Percentiles rank a stretch among this genome's conserved stretches.
Conservation (phyloP, 2,888 invertebrate genomes). For the Euproctis similis region DNA sequence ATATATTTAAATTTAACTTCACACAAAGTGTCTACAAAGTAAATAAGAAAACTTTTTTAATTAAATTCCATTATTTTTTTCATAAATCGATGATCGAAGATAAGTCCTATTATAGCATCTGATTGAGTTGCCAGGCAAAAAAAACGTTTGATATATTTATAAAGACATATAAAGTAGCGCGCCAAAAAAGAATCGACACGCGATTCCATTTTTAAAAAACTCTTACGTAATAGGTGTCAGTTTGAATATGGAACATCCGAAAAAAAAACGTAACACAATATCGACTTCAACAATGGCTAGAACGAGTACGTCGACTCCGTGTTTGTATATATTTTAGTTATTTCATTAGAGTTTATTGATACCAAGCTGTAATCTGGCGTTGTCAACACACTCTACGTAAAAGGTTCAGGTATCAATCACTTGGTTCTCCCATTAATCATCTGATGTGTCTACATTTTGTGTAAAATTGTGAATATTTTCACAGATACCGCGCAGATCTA, state of each 20-base stretch:
- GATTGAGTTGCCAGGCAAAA: too few relatives aligned
- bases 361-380: conserved; percentile 19
- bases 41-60: too few relatives aligned
- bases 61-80: too few relatives aligned
- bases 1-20: too few relatives aligned
- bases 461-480: conserved; percentile 38
- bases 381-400: conserved; percentile 49
- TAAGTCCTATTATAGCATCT: too few relatives aligned
- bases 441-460: conserved; percentile 25
- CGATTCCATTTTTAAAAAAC: too few relatives aligned
- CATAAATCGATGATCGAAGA: too few relatives aligned
- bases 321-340: conserved; percentile 13
- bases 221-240: background rate
- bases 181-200: too few relatives aligned
- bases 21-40: too few relatives aligned
- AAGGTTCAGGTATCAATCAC: conserved; percentile 51
- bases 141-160: too few relatives aligned
- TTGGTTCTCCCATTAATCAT: conserved; percentile 59
- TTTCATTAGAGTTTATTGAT: conserved; percentile 37
- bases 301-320: conserved; percentile 8
- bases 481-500: conserved; percentile 20
- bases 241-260: background rate
- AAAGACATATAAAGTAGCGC: too few relatives aligned
- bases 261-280: conserved; percentile 10
- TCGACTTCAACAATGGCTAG: conserved; percentile 10